Base-by-base conservation (phyloP, 2,797 vertebrate species). In the Aplochiton taeniatus region DNA sequence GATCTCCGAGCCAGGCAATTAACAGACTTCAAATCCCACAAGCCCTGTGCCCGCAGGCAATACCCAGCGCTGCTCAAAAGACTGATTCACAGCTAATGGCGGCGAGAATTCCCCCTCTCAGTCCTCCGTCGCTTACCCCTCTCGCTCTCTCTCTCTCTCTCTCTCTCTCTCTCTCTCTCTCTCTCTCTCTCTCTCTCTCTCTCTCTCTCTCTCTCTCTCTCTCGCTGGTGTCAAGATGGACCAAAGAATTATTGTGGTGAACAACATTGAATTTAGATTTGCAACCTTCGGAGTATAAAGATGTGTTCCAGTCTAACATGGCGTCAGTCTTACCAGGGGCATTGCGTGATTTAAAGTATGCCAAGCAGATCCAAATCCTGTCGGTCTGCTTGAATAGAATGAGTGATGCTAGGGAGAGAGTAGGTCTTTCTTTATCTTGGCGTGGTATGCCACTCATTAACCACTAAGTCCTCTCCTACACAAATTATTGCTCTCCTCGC, bases 61-160 rank as follows among this genome's bases (percentile, higher is more conserved):
- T 18, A 87, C 63, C 60, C 58, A 77, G 80, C 70, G 80, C 86
- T 65, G 59, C 66, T 72, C 73, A 61, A 76, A 78, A 90, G 87
- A 86, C 76, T 82, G 74, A 82, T 90, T 90, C 81, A 67, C 80
- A 85, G 42, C 73, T 57, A 83, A 86, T 79, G 87, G 86, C 84
- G 87, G 49, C 54, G 64, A 81, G 79, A 85, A 83, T 86, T 83
- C 83, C 70, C 80, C 61, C 64, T 72, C 77, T 52, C 60, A n/a
- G n/a, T n/a, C n/a, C n/a, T n/a, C n/a, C n/a, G n/a, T n/a, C n/a
- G n/a, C n/a, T n/a, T n/a, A n/a, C 74, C 76, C 69, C 58, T 66
- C 13, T 63, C 11, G 48, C 45, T 62, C 2, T 45, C 7, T 44
- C 43, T 31, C 16, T 62, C 16, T 68, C 57, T 51, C 18, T 59